Conservation (phyloP, 2,888 invertebrate species). For the Thymelicus sylvestris region DNA sequence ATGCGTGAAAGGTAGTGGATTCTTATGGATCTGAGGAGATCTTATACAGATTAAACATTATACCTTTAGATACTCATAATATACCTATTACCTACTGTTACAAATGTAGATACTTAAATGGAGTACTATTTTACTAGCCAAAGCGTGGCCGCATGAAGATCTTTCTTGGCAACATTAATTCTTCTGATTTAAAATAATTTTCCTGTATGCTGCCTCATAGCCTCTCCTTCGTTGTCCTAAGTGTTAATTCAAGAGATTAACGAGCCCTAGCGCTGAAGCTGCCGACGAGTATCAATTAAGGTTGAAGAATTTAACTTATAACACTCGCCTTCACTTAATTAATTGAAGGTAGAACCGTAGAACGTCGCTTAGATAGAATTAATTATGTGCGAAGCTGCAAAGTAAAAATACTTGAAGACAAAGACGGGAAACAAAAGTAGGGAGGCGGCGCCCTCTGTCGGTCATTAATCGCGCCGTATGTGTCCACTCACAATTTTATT, state of each 20-base stretch:
- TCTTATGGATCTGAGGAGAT: no score
- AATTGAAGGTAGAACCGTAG: conserved; percentile 45
- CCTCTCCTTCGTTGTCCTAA: conserved; percentile 10
- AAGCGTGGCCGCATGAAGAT: no score
- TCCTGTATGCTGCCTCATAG: not conserved
- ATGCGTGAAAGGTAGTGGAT: no score
- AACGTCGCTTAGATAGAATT: conserved; percentile 42
- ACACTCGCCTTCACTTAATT: conserved; percentile 42
- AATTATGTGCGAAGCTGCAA: conserved; percentile 40
- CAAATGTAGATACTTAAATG: no score
- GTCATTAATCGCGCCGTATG: conserved; percentile 48
- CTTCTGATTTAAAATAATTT: not conserved
- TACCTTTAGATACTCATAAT: no score
- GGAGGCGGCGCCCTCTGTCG: conserved; percentile 42
- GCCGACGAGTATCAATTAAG: conserved; percentile 40
- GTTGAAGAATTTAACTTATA: conserved; percentile 46
- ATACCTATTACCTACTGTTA: no score
- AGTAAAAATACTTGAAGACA: conserved; percentile 35
- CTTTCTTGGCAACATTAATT: not conserved
- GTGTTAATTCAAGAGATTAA: conserved; percentile 29
- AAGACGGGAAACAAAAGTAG: conserved; percentile 17
- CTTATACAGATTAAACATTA: no score
- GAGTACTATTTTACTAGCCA: no score
- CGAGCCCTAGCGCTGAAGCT: conserved; percentile 15
- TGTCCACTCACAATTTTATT: conserved; percentile 48